Conservation (phyloP, 1,140 invertebrate species). For the Parasteatoda tepidariorum region DNA sequence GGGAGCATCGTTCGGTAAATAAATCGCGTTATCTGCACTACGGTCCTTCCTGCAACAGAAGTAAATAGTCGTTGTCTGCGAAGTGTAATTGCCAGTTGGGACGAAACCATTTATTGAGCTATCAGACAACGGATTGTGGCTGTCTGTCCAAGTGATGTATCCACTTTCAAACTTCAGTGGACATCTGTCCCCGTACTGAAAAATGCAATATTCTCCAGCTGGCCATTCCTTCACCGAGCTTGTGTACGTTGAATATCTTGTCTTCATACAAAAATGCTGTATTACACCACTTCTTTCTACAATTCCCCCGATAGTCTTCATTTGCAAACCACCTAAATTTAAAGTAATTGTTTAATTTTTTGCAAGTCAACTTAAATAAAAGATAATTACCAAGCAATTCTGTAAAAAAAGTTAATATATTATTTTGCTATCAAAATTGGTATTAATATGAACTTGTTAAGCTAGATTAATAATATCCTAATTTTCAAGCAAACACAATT, state of each 20-base stretch:
- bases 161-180: constrained; percentile 64
- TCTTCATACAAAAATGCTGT: constrained; percentile 64
- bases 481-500: no score
- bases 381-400: no score
- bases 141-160: constrained; percentile 64
- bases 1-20: constrained; percentile 63
- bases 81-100: constrained; percentile 63
- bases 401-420: no score
- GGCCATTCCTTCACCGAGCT: constrained; percentile 31
- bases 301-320: constrained; percentile 36
- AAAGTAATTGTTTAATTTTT: constrained; percentile 50
- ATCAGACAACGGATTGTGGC: background rate
- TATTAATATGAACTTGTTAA: no score
- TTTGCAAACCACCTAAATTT: constrained; percentile 33
- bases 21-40: constrained; percentile 61
- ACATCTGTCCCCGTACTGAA: constrained; percentile 63
- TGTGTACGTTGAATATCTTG: background rate
- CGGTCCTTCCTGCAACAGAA: constrained; percentile 65
- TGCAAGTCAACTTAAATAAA: background rate
- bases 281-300: constrained; percentile 61
- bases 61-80: constrained; percentile 63
- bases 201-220: constrained; percentile 65
- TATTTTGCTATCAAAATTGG: background rate
- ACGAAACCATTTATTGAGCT: constrained; percentile 33
- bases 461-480: no score